These are phyloP conservation scores for Hippoglossus stenolepis DNA, from an alignment of 2,113 vertebrate genomes.

Conservation along the genomic window DNA sequence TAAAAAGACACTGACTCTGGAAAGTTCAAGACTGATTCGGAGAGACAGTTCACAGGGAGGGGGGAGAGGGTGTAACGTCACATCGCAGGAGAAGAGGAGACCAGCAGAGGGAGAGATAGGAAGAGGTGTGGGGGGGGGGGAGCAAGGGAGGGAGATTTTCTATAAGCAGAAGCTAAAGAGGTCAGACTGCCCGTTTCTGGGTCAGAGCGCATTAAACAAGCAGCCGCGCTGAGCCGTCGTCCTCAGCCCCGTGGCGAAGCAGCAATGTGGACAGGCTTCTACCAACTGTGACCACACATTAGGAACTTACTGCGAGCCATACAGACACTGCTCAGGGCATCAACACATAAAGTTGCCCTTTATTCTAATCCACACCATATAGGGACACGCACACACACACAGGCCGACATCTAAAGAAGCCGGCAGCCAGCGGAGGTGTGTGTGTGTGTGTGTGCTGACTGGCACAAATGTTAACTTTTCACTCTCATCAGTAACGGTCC, in stretches of 20 bases:
- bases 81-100: constrained; percentile 28
- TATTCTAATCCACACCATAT: constrained; percentile 66
- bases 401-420: constrained; percentile 45
- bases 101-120: constrained; percentile 28
- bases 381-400: constrained; percentile 23
- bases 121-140: background rate
- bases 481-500: constrained; percentile 52
- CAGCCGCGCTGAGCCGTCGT: constrained; percentile 39
- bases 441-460: constrained; percentile 16
- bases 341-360: constrained; percentile 74
- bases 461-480: constrained; percentile 56
- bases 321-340: constrained; percentile 64
- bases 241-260: constrained; percentile 50
- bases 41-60: constrained; percentile 29
- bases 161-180: constrained; percentile 75
- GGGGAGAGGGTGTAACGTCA: constrained; percentile 25
- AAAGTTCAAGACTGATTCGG: constrained; percentile 42
- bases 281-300: constrained; percentile 73
- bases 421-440: constrained; percentile 19
- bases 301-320: constrained; percentile 59
- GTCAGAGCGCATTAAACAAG: constrained; percentile 71
- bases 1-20: background rate
- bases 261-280: constrained; percentile 65
- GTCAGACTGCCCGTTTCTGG: constrained; percentile 71
- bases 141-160: constrained; percentile 43